These are phyloP conservation scores for Campylomormyrus numenius DNA, from an alignment of 2,113 vertebrate genomes.

Conservation along the genomic window DNA sequence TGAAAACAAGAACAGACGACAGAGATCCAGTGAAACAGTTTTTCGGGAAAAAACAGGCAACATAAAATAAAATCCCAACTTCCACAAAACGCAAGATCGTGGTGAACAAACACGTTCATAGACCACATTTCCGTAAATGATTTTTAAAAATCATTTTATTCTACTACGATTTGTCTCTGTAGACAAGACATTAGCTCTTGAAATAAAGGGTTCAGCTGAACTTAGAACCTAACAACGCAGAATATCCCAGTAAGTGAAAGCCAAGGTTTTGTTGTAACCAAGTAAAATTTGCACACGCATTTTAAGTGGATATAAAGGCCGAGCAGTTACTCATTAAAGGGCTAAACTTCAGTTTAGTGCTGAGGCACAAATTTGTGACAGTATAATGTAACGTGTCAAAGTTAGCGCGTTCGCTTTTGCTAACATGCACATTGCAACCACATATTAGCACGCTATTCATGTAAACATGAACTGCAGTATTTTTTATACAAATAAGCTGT, in stretches of 20 bases:
- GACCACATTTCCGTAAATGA: neutral
- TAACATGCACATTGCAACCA: neutral
- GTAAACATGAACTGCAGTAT: neutral
- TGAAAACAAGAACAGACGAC: neutral
- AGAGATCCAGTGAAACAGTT: neutral
- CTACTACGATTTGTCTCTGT: neutral
- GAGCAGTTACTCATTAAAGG: constrained; percentile 10
- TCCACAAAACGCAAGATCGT: neutral
- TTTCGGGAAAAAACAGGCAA: neutral
- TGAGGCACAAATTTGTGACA: neutral
- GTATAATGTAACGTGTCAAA: neutral
- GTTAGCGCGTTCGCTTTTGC: neutral
- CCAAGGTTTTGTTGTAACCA: neutral
- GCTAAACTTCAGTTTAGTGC: constrained; percentile 8
- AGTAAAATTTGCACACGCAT: neutral
- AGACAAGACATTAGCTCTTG: neutral
- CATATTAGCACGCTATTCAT: neutral
- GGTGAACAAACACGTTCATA: neutral
- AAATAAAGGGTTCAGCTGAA: neutral
- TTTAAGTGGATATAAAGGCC: constrained; percentile 16
- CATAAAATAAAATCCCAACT: neutral
- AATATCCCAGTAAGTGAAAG: neutral
- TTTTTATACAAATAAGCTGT: neutral
- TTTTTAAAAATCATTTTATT: neutral
- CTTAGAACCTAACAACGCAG: neutral